Base-by-base conservation (phyloP, 2,113 vertebrate species). In the Agelaius tricolor region DNA sequence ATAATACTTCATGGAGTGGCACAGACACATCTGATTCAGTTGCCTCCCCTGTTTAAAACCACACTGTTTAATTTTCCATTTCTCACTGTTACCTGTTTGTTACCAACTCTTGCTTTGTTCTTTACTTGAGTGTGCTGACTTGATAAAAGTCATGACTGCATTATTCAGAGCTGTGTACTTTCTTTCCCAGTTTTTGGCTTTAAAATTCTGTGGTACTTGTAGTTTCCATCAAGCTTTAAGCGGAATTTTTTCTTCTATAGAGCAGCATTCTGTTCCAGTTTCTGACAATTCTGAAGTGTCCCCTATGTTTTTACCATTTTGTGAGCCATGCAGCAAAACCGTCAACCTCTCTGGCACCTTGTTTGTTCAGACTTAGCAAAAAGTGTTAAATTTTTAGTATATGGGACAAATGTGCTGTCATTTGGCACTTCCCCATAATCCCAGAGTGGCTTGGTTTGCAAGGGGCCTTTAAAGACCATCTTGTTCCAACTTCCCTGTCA, bases 401-500 rank as follows among this genome's bases (percentile, higher is more conserved):
- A 18, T 1, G 5, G 74, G 31, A 37, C 49, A 76, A 82, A 58
- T 20, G 26, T 0, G 0, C 27, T 51, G 33, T 61, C 6, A n/a
- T 52, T 88, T 86, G n/a, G 9, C n/a, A 39, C 23, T n/a, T 47
- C 47, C 17, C 31, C 8, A 26, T 27, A 71, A 35, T 39, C n/a
- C 10, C 24, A n/a, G 39, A 44, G 23, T 18, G n/a, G 26, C 41
- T 75, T 79, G n/a, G 26, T 46, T 80, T 79, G 7, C 39, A 78
- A 83, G 19, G 13, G 7, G 26, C 8, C 27, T 49, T 58, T 39
- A 43, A 74, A 44, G 27, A 57, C 11, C 4, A 2, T 18, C 47
- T 62, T 35, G 13, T 85, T 81, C 26, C 35, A 26, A 22, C 6
- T 17, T 8, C 18, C 1, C 22, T 62, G 41, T 37, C 28, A 15